Conservation (phyloP, 2,113 vertebrate genomes). For the Odontesthes bonariensis region DNA sequence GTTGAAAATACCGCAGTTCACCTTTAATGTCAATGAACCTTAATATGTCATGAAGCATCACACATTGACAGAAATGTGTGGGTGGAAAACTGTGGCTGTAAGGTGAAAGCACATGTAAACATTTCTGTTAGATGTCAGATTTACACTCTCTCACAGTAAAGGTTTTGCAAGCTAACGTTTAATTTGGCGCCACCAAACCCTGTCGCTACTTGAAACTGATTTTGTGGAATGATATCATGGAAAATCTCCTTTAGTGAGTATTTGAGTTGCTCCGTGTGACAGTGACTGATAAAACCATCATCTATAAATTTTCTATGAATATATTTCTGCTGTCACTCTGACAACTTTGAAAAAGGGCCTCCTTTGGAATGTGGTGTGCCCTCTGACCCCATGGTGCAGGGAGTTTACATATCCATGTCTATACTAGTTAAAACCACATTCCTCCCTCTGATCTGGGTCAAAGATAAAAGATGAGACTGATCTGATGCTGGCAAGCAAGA, state of each 20-base stretch:
- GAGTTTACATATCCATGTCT: conserved; percentile 77
- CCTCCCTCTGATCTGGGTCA: conserved; percentile 68
- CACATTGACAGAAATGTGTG: conserved; percentile 21
- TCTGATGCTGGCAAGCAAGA: conserved; percentile 54
- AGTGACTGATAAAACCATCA: conserved; percentile 42
- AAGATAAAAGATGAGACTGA: conserved; percentile 68
- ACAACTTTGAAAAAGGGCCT: conserved; percentile 60
- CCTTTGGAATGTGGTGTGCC: conserved; percentile 63
- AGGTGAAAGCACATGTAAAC: conserved; percentile 15
- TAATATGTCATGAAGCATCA: conserved; percentile 58
- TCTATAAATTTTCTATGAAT: conserved; percentile 30
- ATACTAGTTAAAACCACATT: conserved; percentile 73
- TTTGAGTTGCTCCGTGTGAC: conserved; percentile 23
- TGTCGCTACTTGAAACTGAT: not conserved
- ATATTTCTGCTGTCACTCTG: conserved; percentile 57
- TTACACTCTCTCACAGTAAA: not conserved
- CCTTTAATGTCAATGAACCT: conserved; percentile 64
- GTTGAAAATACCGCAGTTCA: no score
- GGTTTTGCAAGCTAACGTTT: not conserved
- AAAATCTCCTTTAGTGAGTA: not conserved
- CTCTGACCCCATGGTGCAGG: conserved; percentile 63
- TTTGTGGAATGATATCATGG: not conserved
- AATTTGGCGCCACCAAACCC: not conserved
- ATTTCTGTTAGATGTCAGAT: not conserved
- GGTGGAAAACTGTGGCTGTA: not conserved